phyloP scores from a whole-genome alignment of 1,140 invertebrate genomes.

The Neuroterus valhalla region DNA sequence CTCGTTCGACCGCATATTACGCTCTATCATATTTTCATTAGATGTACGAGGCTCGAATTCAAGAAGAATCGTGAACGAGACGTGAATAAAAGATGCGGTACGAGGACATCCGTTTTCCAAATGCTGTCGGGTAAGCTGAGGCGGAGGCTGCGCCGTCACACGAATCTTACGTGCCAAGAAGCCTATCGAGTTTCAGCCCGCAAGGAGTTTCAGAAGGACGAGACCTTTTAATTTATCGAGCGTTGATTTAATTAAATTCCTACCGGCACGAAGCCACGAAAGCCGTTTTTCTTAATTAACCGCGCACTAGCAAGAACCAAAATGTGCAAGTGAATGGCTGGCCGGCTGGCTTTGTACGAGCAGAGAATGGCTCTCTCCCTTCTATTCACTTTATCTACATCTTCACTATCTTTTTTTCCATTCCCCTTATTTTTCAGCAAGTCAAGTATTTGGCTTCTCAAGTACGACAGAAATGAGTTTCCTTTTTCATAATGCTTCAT shows the following conservation, averaged over 20 bases:
- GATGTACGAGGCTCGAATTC: too few species aligned
- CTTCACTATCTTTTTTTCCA: slow-evolving; percentile 24
- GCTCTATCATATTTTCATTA: too few species aligned
- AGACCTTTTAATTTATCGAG: slow-evolving; percentile 60
- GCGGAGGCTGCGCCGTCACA: too few species aligned
- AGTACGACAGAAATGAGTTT: too few species aligned
- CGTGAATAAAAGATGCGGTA: too few species aligned
- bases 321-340: slow-evolving; percentile 32
- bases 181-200: slow-evolving; percentile 5
- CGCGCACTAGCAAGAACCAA: slow-evolving; percentile 34
- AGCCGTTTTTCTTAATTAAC: slow-evolving; percentile 54
- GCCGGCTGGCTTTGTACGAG: slow-evolving; percentile 8
- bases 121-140: too few species aligned
- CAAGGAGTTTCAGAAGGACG: background rate
- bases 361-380: background rate
- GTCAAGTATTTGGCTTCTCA: too few species aligned
- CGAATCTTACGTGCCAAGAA: background rate
- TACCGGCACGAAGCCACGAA: slow-evolving; percentile 35
- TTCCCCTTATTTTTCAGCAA: slow-evolving; percentile 4
- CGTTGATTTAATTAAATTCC: slow-evolving; percentile 63
- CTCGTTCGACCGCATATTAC: too few species aligned
- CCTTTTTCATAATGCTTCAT: too few species aligned
- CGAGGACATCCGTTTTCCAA: too few species aligned
- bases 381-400: slow-evolving; percentile 3
- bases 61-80: too few species aligned